Conservation (phyloP, 2,888 invertebrate species). For the Anorthoa munda region DNA sequence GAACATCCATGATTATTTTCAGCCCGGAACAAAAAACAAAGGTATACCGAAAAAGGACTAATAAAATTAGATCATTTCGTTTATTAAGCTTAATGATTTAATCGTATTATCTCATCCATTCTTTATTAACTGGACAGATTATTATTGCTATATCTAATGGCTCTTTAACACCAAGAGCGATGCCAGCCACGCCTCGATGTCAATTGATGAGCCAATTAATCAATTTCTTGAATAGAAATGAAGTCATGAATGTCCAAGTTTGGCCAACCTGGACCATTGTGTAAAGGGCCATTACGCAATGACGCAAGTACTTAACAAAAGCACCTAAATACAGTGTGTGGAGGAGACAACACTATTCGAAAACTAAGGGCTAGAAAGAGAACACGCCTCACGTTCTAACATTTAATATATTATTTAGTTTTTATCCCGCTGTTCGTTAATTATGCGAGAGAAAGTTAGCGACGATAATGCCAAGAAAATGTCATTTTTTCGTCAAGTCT, state of each 20-base stretch:
- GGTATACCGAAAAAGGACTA: too few species aligned
- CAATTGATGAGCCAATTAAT: slow-evolving; percentile 38
- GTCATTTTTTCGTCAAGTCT: slow-evolving; percentile 17
- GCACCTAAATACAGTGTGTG: not conserved
- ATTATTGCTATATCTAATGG: slow-evolving; percentile 21
- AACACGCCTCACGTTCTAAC: slow-evolving; percentile 13
- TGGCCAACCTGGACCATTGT: slow-evolving; percentile 18
- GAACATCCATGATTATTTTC: too few species aligned
- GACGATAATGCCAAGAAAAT: slow-evolving; percentile 9
- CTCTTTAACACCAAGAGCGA: slow-evolving; percentile 19
- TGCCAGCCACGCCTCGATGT: slow-evolving; percentile 23
- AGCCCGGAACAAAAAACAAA: too few species aligned
- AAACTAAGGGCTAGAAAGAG: not conserved
- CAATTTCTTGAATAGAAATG: slow-evolving; percentile 24
- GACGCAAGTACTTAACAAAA: not conserved
- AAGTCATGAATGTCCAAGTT: slow-evolving; percentile 18
- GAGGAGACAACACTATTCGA: not conserved
- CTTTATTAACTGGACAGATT: slow-evolving; percentile 20
- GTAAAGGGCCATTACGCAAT: not conserved
- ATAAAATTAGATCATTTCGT: too few species aligned
- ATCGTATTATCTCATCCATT: not conserved
- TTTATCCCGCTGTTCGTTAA: not conserved
- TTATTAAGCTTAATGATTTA: not conserved
- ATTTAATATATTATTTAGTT: slow-evolving; percentile 19
- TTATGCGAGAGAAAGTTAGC: slow-evolving; percentile 10